A percentile compares a stretch with the other conserved stretches of the same genome.
Conservation (phyloP, 2,888 invertebrate species). For the Nymphalis c-album region DNA sequence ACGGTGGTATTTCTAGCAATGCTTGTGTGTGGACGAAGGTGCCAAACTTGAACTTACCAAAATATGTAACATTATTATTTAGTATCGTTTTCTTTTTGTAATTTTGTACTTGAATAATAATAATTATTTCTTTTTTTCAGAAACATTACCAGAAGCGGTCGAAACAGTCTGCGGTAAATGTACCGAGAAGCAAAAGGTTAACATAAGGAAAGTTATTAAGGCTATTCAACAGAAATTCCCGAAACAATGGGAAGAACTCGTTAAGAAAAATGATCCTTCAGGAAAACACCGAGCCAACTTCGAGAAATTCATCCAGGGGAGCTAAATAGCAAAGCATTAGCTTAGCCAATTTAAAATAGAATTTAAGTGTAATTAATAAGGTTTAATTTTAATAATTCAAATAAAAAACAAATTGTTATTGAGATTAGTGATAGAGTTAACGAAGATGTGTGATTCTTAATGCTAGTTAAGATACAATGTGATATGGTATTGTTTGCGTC, state of each 20-base stretch:
- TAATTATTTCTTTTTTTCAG: constrained; percentile 62
- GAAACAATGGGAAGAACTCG: constrained; percentile 84
- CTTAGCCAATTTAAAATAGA: constrained; percentile 6
- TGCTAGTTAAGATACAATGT: neutral
- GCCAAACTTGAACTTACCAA: too few relatives aligned
- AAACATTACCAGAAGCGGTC: constrained; percentile 86
- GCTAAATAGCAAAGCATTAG: constrained; percentile 45
- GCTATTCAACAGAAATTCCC: constrained; percentile 85
- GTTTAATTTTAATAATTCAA: neutral
- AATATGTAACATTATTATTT: too few relatives aligned
- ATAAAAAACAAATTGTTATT: neutral
- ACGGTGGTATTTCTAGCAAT: too few relatives aligned
- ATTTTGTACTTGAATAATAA: too few relatives aligned
- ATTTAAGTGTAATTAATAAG: constrained; percentile 1
- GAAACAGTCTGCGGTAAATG: constrained; percentile 85
- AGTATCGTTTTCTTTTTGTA: too few relatives aligned
- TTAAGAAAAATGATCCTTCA: constrained; percentile 86
- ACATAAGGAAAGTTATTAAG: constrained; percentile 83
- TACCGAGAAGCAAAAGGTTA: constrained; percentile 84
- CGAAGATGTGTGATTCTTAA: neutral
- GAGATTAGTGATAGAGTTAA: neutral
- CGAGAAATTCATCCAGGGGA: constrained; percentile 74
- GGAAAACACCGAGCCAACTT: constrained; percentile 84
- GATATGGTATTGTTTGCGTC: constrained; percentile 18
- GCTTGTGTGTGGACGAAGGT: too few relatives aligned